A percentile compares a stretch with the other conserved stretches of the same genome.
Evolutionary conservation across 2,888 invertebrate species (phyloP).

Genomic region (Drosophila meridiana): DNA sequence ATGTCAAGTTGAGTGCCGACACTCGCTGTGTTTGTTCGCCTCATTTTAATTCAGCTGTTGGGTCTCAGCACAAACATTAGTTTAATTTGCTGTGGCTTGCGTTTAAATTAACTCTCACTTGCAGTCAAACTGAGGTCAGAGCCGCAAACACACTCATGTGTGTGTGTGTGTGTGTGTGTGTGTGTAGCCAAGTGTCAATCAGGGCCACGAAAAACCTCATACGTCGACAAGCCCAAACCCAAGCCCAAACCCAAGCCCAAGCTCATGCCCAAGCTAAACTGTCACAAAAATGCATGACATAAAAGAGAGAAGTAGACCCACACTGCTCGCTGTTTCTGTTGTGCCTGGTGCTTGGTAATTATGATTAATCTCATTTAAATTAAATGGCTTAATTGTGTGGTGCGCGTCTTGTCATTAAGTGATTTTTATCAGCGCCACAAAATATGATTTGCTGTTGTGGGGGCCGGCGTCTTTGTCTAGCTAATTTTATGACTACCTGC

Average conservation of each 20-base stretch:
- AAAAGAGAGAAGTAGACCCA: conserved; percentile 10
- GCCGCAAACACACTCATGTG: neutral
- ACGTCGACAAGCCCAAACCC: neutral
- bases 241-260: neutral
- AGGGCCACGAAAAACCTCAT: neutral
- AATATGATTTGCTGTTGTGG: conserved; percentile 40
- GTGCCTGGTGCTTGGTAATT: conserved; percentile 67
- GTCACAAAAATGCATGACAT: conserved; percentile 38
- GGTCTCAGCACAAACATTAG: conserved; percentile 61
- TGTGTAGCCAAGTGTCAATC: conserved; percentile 55
- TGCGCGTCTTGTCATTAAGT: conserved; percentile 78
- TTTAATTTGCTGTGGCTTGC: conserved; percentile 74
- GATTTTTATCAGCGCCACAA: conserved; percentile 73
- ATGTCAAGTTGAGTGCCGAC: conserved; percentile 24
- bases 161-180: neutral
- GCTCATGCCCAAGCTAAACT: conserved; percentile 9
- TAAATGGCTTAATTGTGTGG: conserved; percentile 78
- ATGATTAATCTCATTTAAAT: conserved; percentile 82
- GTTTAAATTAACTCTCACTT: conserved; percentile 59
- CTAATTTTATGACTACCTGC: neutral
- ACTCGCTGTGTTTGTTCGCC: conserved; percentile 19
- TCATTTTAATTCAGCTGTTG: conserved; percentile 50
- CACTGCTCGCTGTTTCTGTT: neutral
- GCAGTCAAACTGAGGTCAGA: conserved; percentile 38
- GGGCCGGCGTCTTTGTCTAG: conserved; percentile 25